Evolutionary conservation across 2,888 invertebrate species (phyloP), one percentile per base, ranked within the genome.

Genomic region (Drosophila neonasuta): DNA sequence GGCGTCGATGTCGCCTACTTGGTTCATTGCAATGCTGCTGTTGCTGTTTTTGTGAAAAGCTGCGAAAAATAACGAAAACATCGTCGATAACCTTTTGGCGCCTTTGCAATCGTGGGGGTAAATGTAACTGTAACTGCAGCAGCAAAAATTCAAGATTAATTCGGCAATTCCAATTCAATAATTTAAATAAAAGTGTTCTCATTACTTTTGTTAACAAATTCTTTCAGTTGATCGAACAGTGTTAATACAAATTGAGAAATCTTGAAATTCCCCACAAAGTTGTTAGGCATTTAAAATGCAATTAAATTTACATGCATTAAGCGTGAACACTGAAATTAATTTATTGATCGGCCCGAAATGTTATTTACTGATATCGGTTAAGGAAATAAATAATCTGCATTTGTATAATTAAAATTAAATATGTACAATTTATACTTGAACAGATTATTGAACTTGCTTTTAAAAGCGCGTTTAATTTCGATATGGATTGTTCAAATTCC

Each of bases 1-100:
- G 29, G 17, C 54, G 54, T 54, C 52, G 52, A 6, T 36, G 41
- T 39, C 44, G 59, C 15, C 46, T 29, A 13, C 11, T 34, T 20
- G 13, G 29, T 39, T 20, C 15, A 55, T 36, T 71, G 52, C 62
- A 62, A 13, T 49, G 10, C 6, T 30, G 42, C 32, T 71, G 65
- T 45, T 74, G n/a, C 51, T 54, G 45, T 5, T 4, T 52, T 70
- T 17, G n/a, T 46, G 20, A 42, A 67, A 62, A 60, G 6, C 46
- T 48, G 63, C 46, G 49, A 63, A 76, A 70, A 86, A 77, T 73
- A 75, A 80, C 68, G 71, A 73, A 83, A 86, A 80, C 71, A 80
- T 42, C 11, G 42, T 11, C 20, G 86, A 80, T 86, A 86, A 82
- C 86, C 80, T 85, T 66, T 66, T 71, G 17, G 29, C 66, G 68